Evolutionary conservation across 2,888 invertebrate species (phyloP).

Genomic region (Formica aserva): DNA sequence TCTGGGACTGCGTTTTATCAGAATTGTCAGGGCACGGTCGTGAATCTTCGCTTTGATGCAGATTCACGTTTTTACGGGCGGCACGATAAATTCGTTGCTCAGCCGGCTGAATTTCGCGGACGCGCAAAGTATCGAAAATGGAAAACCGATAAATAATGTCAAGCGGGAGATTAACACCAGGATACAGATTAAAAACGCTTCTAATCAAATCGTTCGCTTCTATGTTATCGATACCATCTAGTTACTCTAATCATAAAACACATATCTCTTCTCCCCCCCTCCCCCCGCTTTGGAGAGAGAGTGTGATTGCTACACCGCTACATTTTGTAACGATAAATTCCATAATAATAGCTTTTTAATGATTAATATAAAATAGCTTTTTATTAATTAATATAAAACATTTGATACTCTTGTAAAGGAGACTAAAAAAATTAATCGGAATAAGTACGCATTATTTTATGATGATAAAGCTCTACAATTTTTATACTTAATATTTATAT

Average conservation of each 20-base stretch:
- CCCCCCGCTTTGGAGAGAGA: too few relatives aligned
- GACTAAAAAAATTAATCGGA: background rate
- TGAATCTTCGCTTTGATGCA: conserved; percentile 76
- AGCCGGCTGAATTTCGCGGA: conserved; percentile 65
- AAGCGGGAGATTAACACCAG: conserved; percentile 22
- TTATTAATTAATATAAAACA: background rate
- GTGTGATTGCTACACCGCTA: background rate
- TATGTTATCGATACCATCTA: conserved; percentile 7
- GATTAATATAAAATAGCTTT: background rate
- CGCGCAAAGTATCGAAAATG: conserved; percentile 52
- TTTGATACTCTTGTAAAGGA: background rate
- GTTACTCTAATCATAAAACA: background rate
- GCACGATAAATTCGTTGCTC: conserved; percentile 70
- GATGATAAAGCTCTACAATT: background rate
- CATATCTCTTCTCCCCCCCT: background rate
- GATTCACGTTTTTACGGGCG: conserved; percentile 74
- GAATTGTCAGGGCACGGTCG: conserved; percentile 71
- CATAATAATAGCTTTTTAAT: background rate
- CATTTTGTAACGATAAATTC: conserved; percentile 4
- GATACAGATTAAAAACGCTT: conserved; percentile 37
- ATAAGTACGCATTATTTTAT: background rate
- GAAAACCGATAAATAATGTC: conserved; percentile 47
- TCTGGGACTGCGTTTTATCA: conserved; percentile 71
- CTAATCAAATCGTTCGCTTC: conserved; percentile 28
- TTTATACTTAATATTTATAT: background rate